Base-by-base conservation (phyloP, 2,113 vertebrate species). In the Merops nubicus region DNA sequence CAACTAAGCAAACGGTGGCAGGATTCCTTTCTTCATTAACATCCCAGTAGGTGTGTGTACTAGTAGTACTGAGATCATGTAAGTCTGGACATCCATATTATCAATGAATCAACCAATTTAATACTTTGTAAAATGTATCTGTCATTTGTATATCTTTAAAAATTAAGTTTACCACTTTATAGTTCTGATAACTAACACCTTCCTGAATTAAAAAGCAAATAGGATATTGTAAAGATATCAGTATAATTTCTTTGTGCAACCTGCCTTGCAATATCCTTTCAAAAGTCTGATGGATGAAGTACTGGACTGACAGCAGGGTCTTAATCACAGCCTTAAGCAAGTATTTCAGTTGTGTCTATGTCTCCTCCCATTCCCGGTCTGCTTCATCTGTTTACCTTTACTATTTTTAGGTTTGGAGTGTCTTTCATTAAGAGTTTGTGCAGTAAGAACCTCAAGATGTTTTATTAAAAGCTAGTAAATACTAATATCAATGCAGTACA, bases 241-340 rank as follows among this genome's bases (percentile, higher is more conserved):
- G 54, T 63, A 45, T 69, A 33, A 91, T 89, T 95, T 88, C 33
- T 82, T 67, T 78, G 69, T 94, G 78, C 81, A 91, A 0, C 42
- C 50, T 94, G 69, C 64, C 81, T 45, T 81, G 22, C 12, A 20
- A 87, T 74, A 70, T 21, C 42, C 42, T 70, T 65, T 22, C 28
- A 85, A 50, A 85, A 45, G n/a, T 47, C 36, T 63, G 34, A 29
- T 31, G 23, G 47, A 38, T 56, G 6, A 67, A 70, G 63, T 17
- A 28, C 81, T 54, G 80, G 43, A 72, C 60, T 91, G 93, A 95
- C 92, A 96, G 93, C 96, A 91, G 92, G 93, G 36, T 93, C 65
- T 81, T 96, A 94, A 96, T 96, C 83, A 94, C 76, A 91, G 93
- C 96, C 96, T 94, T 90, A 70, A 92, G 96, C 95, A 88, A 97